Conservation (phyloP, 2,888 invertebrate genomes). For the Pinctada fucata region DNA sequence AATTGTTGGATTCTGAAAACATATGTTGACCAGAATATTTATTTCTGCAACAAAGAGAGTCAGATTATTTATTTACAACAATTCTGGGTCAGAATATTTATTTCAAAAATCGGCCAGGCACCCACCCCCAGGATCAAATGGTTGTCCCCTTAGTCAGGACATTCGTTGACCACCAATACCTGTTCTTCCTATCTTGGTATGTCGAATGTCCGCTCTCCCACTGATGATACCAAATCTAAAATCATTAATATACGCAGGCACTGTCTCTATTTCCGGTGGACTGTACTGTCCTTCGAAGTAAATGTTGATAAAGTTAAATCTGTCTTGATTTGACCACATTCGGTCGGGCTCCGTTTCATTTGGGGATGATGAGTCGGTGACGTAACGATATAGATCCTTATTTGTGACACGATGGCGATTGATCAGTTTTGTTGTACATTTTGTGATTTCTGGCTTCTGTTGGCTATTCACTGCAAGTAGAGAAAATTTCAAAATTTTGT, state of each 20-base stretch:
- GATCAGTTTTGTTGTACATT: constrained; percentile 5
- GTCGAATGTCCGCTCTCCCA: neutral
- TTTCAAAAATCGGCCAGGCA: too few relatives aligned
- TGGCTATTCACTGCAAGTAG: neutral
- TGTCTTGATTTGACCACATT: constrained; percentile 30
- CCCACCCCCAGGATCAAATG: too few relatives aligned
- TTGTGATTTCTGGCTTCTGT: constrained; percentile 12
- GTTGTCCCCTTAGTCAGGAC: too few relatives aligned
- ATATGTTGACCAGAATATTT: too few relatives aligned
- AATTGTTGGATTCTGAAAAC: too few relatives aligned
- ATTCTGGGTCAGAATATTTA: too few relatives aligned
- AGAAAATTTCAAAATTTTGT: too few relatives aligned
- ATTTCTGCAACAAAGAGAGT: too few relatives aligned
- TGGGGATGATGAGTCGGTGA: constrained; percentile 33
- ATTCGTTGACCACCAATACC: neutral
- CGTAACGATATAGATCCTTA: constrained; percentile 23
- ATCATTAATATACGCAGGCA: constrained; percentile 2
- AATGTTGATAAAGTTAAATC: constrained; percentile 23
- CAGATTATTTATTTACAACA: too few relatives aligned
- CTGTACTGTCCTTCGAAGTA: constrained; percentile 20
- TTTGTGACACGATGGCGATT: constrained; percentile 2
- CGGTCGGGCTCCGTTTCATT: constrained; percentile 14
- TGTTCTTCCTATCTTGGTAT: constrained; percentile 22
- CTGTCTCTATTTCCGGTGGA: neutral
- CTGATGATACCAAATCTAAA: constrained; percentile 27